phyloP scores from a whole-genome alignment of 2,888 invertebrate species.

The Limnephilus rhombicus region DNA sequence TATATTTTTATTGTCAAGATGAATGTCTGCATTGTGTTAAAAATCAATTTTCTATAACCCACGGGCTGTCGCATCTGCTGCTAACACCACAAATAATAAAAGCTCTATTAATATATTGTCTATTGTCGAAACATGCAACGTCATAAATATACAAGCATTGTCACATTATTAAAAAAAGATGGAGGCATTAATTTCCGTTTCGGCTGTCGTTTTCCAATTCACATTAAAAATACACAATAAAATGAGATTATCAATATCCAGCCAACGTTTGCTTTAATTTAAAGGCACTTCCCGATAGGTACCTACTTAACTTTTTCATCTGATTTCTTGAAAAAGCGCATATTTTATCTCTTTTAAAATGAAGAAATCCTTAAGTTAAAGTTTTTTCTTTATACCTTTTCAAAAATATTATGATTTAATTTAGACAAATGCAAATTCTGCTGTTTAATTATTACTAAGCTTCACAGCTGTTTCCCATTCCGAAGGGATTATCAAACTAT shows the following conservation, averaged over 20 bases:
- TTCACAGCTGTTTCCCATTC: no score
- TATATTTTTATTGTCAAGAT: conserved; percentile 20
- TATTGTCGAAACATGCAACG: conserved; percentile 3
- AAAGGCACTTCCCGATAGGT: background rate
- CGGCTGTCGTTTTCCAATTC: background rate
- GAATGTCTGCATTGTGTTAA: conserved; percentile 9
- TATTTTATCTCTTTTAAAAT: no score
- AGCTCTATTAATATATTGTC: background rate
- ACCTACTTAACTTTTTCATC: background rate
- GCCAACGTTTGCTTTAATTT: background rate
- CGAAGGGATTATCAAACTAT: no score
- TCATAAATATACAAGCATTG: background rate
- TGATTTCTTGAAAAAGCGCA: no score
- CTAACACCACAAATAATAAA: conserved; percentile 22
- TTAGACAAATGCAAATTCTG: no score
- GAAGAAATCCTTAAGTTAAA: no score
- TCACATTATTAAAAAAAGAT: background rate
- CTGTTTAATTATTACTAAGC: no score
- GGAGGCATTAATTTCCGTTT: background rate
- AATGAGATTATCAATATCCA: no score
- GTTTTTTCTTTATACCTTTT: no score
- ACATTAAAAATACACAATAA: background rate
- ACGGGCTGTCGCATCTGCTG: conserved; percentile 34
- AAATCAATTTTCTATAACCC: conserved; percentile 11
- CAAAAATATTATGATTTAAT: no score